Evolutionary conservation across 2,113 vertebrate genomes (phyloP).

Genomic region (Labeo catla): DNA sequence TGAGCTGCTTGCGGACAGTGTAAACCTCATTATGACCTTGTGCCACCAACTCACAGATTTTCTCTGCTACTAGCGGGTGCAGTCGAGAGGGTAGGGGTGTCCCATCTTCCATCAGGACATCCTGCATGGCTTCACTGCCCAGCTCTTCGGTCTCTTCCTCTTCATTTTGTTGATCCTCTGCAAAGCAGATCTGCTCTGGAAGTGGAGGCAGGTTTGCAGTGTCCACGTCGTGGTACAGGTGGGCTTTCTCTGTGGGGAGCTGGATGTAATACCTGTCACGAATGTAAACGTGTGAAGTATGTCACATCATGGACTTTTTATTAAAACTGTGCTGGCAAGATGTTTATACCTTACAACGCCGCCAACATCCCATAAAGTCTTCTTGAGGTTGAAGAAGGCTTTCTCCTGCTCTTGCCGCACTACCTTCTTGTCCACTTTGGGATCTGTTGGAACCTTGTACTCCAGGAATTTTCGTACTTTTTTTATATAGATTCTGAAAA

Average conservation of each 20-base stretch:
- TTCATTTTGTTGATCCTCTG: conserved; percentile 75
- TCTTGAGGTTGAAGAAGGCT: conserved; percentile 84
- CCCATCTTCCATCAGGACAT: conserved; percentile 72
- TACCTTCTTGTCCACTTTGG: conserved; percentile 86
- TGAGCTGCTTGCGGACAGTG: conserved; percentile 86
- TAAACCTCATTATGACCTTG: conserved; percentile 84
- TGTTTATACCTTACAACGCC: conserved; percentile 80
- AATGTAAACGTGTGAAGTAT: not conserved
- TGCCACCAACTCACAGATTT: conserved; percentile 83
- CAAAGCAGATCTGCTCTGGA: conserved; percentile 68
- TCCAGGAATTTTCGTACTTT: conserved; percentile 86
- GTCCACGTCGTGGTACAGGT: conserved; percentile 84
- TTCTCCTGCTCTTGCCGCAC: conserved; percentile 87
- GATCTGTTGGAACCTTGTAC: conserved; percentile 83
- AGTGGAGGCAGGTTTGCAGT: conserved; percentile 72
- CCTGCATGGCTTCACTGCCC: conserved; percentile 34
- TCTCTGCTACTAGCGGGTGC: conserved; percentile 84
- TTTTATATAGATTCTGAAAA: conserved; percentile 86
- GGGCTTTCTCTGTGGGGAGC: conserved; percentile 85
- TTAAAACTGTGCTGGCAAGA: not conserved
- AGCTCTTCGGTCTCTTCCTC: conserved; percentile 54
- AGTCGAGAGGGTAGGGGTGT: conserved; percentile 78
- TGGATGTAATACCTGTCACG: conserved; percentile 82
- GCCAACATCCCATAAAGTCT: conserved; percentile 80
- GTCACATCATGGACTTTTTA: not conserved